A percentile compares a stretch with the other conserved stretches of the same genome.
phyloP scores from a whole-genome alignment of 2,888 invertebrate species.

The Drosophila diplacantha region DNA sequence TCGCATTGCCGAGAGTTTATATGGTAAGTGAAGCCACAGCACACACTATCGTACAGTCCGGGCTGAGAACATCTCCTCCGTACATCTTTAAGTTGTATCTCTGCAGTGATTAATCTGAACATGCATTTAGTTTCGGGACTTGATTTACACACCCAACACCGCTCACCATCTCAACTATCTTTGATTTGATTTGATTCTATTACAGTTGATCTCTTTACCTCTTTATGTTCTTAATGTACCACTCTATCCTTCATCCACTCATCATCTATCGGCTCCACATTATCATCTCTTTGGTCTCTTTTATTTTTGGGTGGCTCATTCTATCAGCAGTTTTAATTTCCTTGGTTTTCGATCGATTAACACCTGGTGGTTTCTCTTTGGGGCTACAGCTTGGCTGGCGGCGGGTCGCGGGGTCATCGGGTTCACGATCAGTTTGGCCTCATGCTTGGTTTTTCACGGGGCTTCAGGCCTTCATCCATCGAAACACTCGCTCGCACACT shows the following conservation, averaged over 20 bases:
- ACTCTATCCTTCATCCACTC: constrained; percentile 17
- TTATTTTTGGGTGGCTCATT: constrained; percentile 15
- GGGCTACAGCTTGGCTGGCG: constrained; percentile 22
- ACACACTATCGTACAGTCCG: constrained; percentile 36
- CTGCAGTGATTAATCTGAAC: constrained; percentile 61
- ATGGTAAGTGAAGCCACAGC: constrained; percentile 83
- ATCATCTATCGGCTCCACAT: constrained; percentile 9
- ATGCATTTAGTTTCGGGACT: constrained; percentile 49
- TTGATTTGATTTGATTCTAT: constrained; percentile 29
- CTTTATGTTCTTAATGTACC: constrained; percentile 38
- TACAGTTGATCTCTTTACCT: constrained; percentile 23
- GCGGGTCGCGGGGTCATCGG: constrained; percentile 24
- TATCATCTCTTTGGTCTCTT: constrained; percentile 10
- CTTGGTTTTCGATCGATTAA: constrained; percentile 29
- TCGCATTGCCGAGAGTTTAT: constrained; percentile 99
- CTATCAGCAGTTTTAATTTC: constrained; percentile 20
- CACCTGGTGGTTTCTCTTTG: constrained; percentile 25
- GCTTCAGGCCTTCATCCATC: constrained; percentile 21
- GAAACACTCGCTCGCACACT: constrained; percentile 25
- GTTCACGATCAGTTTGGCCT: constrained; percentile 12
- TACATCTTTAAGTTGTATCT: constrained; percentile 59
- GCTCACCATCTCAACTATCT: constrained; percentile 19
- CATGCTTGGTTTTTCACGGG: constrained; percentile 29
- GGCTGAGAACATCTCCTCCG: constrained; percentile 50
- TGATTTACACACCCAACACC: constrained; percentile 36